Evolutionary conservation across 2,888 invertebrate genomes (phyloP), one percentile per base, ranked within the genome.

Genomic region (Anoplius nigerrimus): DNA sequence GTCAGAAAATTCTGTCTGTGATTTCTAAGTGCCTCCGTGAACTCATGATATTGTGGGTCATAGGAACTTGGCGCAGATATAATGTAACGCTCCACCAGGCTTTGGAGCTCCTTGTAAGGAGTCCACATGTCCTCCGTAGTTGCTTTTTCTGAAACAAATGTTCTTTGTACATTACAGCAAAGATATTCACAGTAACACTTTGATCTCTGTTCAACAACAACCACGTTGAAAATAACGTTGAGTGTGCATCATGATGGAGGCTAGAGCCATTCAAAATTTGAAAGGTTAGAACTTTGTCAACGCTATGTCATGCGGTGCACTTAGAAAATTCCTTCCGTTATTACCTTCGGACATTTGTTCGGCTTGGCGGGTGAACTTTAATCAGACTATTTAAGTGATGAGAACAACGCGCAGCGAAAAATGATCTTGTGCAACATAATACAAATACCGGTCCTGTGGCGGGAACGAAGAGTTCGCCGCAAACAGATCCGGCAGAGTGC

Each of bases 1-100:
- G 94, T 93, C 20, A 95, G 91, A 86, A 98, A 98, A 85, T 95
- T 95, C 82, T 96, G 95, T 85, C 96, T 95, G 84, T 97, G 95
- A 84, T 94, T 93, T 63, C 94, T 91, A 20, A 98, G 89, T 56
- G 93, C 91, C 88, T 97, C 97, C 81, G 97, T 92, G 69, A 93
- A 92, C 20, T 92, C 91, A 83, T 92, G 92, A 75, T 85, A 88
- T 46, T 88, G 88, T 3, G 91, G 92, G 27, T 91, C 91, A 43
- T 91, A 91, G 8, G 90, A 90, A 56, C 90, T 90, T 34, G 93
- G 91, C 59, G 92, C 91, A 2, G 84, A 84, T 6, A 92, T 90
- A 42, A 95, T 90, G 80, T 93, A 92, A 64, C 92, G 91, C 82
- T 94, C 94, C 48, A 95, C 93, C 56, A 93, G 91, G 27, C 90